Conservation (phyloP, 2,113 vertebrate genomes). For the Noturus placidus region DNA sequence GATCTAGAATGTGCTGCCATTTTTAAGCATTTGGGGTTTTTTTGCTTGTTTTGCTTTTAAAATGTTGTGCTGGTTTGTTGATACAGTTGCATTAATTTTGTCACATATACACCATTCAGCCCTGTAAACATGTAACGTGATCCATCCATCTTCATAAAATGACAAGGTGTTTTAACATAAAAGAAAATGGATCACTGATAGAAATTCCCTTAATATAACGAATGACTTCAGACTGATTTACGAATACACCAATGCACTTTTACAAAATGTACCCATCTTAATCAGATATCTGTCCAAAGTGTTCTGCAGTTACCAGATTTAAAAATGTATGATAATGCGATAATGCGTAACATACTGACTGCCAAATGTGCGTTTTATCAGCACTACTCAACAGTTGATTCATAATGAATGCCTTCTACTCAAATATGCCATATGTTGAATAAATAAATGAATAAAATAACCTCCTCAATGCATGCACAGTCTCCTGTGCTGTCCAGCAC, state of each 20-base stretch:
- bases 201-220: neutral
- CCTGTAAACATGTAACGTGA: neutral
- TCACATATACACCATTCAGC: neutral
- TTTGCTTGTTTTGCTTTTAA: neutral
- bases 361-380: slow-evolving; percentile 2
- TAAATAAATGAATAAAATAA: neutral
- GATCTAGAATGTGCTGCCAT: slow-evolving; percentile 6
- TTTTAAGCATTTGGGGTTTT: slow-evolving; percentile 9
- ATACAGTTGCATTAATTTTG: neutral
- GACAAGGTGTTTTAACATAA: neutral
- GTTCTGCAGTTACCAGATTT: neutral
- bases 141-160: neutral
- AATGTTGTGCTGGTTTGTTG: neutral
- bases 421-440: neutral
- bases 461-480: neutral
- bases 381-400: neutral
- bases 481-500: neutral
- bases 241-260: slow-evolving; percentile 12
- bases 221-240: neutral
- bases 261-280: neutral
- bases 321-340: neutral
- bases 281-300: neutral
- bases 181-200: neutral
- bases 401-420: slow-evolving; percentile 10
- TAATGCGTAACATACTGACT: slow-evolving; percentile 4